A percentile compares a stretch with the other conserved stretches of the same genome.
Conservation (phyloP, 2,797 vertebrate genomes). For the Enteromius afrohamiltoni region DNA sequence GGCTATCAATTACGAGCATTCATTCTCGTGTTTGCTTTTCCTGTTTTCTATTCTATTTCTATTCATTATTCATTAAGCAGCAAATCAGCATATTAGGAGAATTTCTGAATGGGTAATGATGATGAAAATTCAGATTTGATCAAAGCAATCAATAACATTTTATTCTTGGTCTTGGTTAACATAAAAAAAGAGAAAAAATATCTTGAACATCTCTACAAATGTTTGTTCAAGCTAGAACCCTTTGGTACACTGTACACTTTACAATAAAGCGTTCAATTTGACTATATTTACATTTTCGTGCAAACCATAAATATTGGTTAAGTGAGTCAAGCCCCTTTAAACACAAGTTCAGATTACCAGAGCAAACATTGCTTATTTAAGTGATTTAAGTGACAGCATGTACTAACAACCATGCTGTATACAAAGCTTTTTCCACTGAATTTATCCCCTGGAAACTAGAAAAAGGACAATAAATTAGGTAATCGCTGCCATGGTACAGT, state of each 20-base stretch:
- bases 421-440: slow-evolving; percentile 13
- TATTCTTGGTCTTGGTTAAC: background rate
- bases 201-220: background rate
- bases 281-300: background rate
- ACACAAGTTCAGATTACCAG: slow-evolving; percentile 1
- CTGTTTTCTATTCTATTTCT: no score
- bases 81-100: background rate
- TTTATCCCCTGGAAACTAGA: background rate
- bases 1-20: no score
- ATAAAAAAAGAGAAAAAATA: background rate
- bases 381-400: background rate
- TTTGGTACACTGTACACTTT: background rate
- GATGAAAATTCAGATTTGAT: background rate
- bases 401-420: background rate
- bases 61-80: background rate
- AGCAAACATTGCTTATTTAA: background rate
- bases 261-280: background rate
- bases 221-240: background rate
- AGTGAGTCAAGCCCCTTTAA: slow-evolving; percentile 9
- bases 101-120: background rate
- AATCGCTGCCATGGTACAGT: background rate
- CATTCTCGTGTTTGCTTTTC: no score
- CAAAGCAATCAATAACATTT: background rate
- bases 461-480: slow-evolving; percentile 12
- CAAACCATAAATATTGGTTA: slow-evolving; percentile 16